phyloP scores from a whole-genome alignment of 2,797 vertebrate species.

The Epinephelus awoara region DNA sequence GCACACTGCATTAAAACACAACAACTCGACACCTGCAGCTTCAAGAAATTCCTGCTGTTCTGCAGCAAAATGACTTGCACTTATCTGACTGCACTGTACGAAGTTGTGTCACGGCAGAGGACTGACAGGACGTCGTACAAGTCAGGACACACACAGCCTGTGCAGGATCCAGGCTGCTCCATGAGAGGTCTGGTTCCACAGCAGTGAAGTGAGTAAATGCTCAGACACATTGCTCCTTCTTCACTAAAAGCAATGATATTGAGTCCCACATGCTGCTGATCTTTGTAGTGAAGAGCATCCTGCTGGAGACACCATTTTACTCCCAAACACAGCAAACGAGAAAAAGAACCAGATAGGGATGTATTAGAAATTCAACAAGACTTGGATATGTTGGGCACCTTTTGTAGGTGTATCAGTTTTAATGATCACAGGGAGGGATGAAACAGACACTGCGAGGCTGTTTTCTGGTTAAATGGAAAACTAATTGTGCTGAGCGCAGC shows the following conservation, averaged over 20 bases:
- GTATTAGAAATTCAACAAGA: background rate
- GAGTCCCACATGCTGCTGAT: background rate
- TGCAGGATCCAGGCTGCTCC: background rate
- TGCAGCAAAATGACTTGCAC: background rate
- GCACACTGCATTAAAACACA: background rate
- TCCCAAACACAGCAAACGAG: background rate
- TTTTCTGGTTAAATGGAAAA: constrained; percentile 7
- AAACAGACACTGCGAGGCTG: background rate
- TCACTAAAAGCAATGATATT: background rate
- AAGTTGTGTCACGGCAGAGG: background rate
- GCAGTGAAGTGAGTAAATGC: background rate
- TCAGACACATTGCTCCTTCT: background rate
- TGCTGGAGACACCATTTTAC: background rate
- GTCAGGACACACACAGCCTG: background rate
- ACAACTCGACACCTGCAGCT: background rate
- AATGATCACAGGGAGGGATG: constrained; percentile 12
- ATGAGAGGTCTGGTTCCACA: background rate
- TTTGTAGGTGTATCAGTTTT: background rate
- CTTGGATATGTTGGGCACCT: background rate
- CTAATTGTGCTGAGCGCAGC: background rate
- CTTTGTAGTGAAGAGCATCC: background rate
- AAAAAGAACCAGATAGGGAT: background rate
- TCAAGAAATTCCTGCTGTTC: background rate
- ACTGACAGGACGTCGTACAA: background rate
- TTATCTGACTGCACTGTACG: background rate